Conservation (phyloP, 35 echinoderm and acorn worm genomes). For the Holothuria glaberrima region DNA sequence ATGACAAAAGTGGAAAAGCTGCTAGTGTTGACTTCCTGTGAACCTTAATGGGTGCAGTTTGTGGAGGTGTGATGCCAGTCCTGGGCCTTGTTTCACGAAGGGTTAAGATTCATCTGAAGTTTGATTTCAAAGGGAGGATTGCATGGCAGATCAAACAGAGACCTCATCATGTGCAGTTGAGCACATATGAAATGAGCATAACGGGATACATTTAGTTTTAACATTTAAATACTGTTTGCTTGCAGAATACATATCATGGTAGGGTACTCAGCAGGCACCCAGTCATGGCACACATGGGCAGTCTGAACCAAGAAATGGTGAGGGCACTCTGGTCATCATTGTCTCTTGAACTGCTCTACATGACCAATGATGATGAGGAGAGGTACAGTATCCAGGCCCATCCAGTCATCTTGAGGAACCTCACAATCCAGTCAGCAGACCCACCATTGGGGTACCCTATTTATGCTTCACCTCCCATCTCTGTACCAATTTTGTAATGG, state of each 20-base stretch:
- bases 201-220: background rate
- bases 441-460: conserved; percentile 97
- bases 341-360: conserved; percentile 89
- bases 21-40: no score
- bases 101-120: no score
- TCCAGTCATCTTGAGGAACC: conserved; percentile 83
- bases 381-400: conserved; percentile 96
- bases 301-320: conserved; percentile 88
- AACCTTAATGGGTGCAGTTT: no score
- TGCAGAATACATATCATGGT: conserved; percentile 77
- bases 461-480: conserved; percentile 85
- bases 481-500: conserved; percentile 65
- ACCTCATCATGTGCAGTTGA: background rate
- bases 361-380: conserved; percentile 99
- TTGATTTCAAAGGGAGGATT: no score
- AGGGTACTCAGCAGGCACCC: conserved; percentile 74
- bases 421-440: conserved; percentile 91
- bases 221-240: conserved; percentile 13
- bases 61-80: no score
- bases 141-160: no score
- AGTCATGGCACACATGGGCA: conserved; percentile 87
- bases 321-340: conserved; percentile 85
- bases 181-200: background rate
- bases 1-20: no score
- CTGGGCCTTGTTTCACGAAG: no score